Conservation (phyloP, 2,888 invertebrate genomes). For the Cabera pusaria region DNA sequence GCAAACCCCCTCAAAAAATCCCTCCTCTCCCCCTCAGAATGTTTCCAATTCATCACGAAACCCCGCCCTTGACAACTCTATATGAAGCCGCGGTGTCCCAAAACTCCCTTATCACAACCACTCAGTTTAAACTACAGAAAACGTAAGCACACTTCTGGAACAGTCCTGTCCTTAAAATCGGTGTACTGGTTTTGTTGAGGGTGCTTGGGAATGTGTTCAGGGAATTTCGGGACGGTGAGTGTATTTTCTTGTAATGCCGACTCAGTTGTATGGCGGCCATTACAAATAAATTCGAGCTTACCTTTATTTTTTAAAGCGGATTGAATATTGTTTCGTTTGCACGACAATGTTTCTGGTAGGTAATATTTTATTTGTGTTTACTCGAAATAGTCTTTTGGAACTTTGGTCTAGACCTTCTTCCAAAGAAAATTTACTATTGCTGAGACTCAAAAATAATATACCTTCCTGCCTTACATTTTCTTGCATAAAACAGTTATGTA, state of each 20-base stretch:
- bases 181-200: constrained; percentile 33
- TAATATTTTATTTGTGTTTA: constrained; percentile 34
- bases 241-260: constrained; percentile 70
- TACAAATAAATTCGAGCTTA: constrained; percentile 67
- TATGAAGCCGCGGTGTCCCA: constrained; percentile 68
- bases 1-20: constrained; percentile 64
- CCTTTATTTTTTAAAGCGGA: constrained; percentile 63
- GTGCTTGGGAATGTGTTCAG: constrained; percentile 38
- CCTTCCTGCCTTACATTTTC: too few species aligned
- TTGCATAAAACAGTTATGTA: too few species aligned
- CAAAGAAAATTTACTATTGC: too few species aligned
- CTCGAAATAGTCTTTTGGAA: too few species aligned
- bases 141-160: constrained; percentile 39
- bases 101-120: constrained; percentile 52
- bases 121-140: constrained; percentile 29
- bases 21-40: constrained; percentile 69
- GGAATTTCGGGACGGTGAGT: constrained; percentile 53
- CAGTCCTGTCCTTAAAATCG: constrained; percentile 42
- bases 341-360: constrained; percentile 24
- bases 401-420: too few species aligned
- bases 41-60: constrained; percentile 83
- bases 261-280: constrained; percentile 65
- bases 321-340: constrained; percentile 50
- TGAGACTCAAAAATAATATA: too few species aligned
- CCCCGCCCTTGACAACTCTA: constrained; percentile 86